These are phyloP conservation scores for Chaetogeoica ovagalla DNA, from an alignment of 2,888 invertebrate genomes.

Conservation along the genomic window DNA sequence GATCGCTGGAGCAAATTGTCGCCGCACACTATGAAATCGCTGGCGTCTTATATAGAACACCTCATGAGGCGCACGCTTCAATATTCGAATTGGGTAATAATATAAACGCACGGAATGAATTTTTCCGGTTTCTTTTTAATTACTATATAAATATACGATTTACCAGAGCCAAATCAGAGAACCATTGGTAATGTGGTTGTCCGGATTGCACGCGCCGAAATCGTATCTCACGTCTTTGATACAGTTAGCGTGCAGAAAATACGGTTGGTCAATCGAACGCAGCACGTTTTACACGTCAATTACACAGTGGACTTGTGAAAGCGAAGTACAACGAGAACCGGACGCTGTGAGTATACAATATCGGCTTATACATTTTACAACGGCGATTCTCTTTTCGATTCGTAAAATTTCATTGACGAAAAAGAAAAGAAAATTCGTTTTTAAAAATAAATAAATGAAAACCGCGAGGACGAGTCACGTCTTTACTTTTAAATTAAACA, in stretches of 20 bases:
- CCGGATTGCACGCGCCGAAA: constrained; percentile 89
- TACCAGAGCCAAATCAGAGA: constrained; percentile 62
- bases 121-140: too few relatives aligned
- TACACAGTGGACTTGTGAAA: constrained; percentile 68
- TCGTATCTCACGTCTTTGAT: constrained; percentile 88
- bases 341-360: constrained; percentile 58
- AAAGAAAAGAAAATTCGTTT: too few relatives aligned
- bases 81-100: constrained; percentile 71
- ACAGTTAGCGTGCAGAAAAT: constrained; percentile 85
- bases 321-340: constrained; percentile 81
- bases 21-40: constrained; percentile 81
- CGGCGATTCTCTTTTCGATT: too few relatives aligned
- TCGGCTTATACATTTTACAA: too few relatives aligned
- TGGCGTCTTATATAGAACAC: constrained; percentile 88
- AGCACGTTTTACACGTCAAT: constrained; percentile 83
- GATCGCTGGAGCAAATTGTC: constrained; percentile 77
- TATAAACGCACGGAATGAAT: too few relatives aligned
- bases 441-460: too few relatives aligned
- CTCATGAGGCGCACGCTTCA: constrained; percentile 73
- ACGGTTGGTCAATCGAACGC: constrained; percentile 88
- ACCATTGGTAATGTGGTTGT: constrained; percentile 87
- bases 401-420: too few relatives aligned
- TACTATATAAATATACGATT: background rate
- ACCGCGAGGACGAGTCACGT: too few relatives aligned
- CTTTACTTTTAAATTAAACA: too few relatives aligned